Evolutionary conservation across 2,113 vertebrate species (phyloP).

Genomic region (Microcebus ravelobensis): DNA sequence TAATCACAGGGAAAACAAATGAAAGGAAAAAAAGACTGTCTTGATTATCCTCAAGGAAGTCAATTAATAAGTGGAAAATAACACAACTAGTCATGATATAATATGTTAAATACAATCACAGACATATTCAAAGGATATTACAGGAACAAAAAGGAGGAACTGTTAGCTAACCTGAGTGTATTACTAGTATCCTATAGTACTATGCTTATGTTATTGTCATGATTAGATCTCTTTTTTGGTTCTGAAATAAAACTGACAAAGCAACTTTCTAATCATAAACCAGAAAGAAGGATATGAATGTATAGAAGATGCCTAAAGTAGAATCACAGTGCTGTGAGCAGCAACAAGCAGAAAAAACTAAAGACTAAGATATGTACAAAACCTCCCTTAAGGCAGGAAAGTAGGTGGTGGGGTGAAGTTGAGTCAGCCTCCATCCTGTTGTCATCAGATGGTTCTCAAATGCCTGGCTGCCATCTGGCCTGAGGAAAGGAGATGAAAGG

Average conservation of each 20-base stretch:
- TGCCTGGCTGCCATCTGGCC: not conserved
- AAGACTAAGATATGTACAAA: not conserved
- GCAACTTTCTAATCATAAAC: conserved; percentile 10
- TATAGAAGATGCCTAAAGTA: not conserved
- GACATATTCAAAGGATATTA: not conserved
- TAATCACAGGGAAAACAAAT: not conserved
- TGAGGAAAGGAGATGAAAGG: not conserved
- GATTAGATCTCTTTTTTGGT: not conserved
- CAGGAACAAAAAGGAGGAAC: not conserved
- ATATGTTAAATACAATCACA: not conserved
- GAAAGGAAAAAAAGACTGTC: not conserved
- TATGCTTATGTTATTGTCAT: not conserved
- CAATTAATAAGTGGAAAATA: not conserved
- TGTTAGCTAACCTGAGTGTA: not conserved
- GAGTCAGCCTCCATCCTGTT: not conserved
- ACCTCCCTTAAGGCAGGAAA: not conserved
- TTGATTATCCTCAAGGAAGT: not conserved
- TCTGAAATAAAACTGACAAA: conserved; percentile 35
- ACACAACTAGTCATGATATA: not conserved
- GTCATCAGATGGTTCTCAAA: not conserved
- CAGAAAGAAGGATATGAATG: not conserved
- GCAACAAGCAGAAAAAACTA: not conserved
- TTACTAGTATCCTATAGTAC: not conserved
- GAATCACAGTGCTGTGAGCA: not conserved
- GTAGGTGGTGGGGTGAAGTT: not conserved